A percentile compares a stretch with the other conserved stretches of the same genome.
Conservation (phyloP, 2,888 invertebrate genomes). For the Epistrophe eligans region DNA sequence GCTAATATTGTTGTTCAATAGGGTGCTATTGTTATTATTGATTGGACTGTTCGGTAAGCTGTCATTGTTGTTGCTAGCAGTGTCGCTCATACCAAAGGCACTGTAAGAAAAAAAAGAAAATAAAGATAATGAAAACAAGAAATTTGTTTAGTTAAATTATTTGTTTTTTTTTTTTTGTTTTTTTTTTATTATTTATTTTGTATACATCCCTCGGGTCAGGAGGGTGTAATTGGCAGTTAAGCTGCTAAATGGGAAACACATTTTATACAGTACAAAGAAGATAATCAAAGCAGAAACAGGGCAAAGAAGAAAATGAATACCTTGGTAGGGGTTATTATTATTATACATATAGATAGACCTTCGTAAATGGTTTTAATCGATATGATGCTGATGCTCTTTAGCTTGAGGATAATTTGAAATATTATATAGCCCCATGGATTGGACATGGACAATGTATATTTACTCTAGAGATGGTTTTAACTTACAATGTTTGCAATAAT, state of each 20-base stretch:
- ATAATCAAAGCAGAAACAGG: background rate
- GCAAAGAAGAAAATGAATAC: too few relatives aligned
- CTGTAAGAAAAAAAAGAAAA: slow-evolving; percentile 77
- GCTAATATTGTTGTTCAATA: slow-evolving; percentile 80
- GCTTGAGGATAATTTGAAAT: background rate
- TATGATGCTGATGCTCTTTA: background rate
- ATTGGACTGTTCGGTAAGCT: slow-evolving; percentile 83
- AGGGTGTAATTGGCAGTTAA: slow-evolving; percentile 21
- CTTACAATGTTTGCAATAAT: background rate
- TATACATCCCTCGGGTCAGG: background rate
- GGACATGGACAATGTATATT: background rate
- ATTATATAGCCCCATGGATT: background rate
- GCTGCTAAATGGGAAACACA: slow-evolving; percentile 8
- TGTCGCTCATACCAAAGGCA: slow-evolving; percentile 84
- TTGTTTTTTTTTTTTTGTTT: background rate
- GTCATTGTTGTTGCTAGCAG: slow-evolving; percentile 82
- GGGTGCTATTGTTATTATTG: slow-evolving; percentile 81
- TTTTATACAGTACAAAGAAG: background rate
- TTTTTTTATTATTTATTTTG: too few relatives aligned
- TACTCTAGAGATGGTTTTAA: background rate
- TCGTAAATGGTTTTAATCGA: background rate
- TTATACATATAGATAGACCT: too few relatives aligned
- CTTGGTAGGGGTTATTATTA: background rate
- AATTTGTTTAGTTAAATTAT: slow-evolving; percentile 18
- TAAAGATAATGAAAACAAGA: slow-evolving; percentile 28